Evolutionary conservation across 2,888 invertebrate species (phyloP).

Genomic region (Maniola hyperantus): DNA sequence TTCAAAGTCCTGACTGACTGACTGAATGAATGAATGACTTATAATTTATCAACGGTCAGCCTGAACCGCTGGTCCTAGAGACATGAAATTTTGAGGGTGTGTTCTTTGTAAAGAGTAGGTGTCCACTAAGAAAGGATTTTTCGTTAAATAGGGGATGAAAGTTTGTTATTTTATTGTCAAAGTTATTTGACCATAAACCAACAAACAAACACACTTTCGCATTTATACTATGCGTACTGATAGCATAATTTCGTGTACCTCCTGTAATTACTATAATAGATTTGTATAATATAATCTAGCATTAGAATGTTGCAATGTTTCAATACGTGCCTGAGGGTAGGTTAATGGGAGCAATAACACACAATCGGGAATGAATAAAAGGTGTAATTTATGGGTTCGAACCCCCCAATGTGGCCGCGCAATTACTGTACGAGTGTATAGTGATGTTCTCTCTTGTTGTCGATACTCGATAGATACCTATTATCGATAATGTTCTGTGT

Average conservation of each 20-base stretch:
- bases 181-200: too few species aligned
- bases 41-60: too few species aligned
- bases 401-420: conserved; percentile 68
- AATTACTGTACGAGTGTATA: conserved; percentile 61
- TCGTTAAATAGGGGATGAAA: too few species aligned
- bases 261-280: not conserved
- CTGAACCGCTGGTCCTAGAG: too few species aligned
- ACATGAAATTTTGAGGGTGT: too few species aligned
- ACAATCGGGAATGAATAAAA: conserved; percentile 75
- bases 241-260: not conserved
- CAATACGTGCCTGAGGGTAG: conserved; percentile 51
- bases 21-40: too few species aligned
- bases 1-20: too few species aligned
- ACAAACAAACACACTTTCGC: too few species aligned
- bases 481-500: not conserved
- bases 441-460: conserved; percentile 43
- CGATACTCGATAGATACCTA: not conserved
- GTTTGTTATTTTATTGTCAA: too few species aligned
- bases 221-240: too few species aligned
- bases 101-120: too few species aligned
- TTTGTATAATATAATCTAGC: conserved; percentile 36
- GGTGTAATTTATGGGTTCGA: conserved; percentile 75
- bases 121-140: too few species aligned
- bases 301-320: conserved; percentile 51
- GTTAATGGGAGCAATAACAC: conserved; percentile 71